Percentiles rank a stretch among this genome's conserved stretches.
These are phyloP conservation scores for Zingel zingel DNA, from an alignment of 2,113 vertebrate species.

Conservation along the genomic window DNA sequence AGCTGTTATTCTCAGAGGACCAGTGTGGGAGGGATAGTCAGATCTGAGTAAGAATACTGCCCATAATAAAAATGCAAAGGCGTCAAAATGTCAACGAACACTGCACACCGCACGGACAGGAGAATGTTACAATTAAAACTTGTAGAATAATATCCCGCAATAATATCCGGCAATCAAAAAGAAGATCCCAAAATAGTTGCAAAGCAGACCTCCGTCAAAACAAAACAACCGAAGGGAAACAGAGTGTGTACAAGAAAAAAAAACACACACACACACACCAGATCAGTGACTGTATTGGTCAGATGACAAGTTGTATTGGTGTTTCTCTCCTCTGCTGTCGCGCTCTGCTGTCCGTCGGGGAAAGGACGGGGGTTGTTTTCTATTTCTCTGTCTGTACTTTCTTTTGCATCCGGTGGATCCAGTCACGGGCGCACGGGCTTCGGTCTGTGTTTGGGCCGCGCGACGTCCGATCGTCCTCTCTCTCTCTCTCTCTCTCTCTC, in stretches of 20 bases:
- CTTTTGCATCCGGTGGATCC: conserved; percentile 74
- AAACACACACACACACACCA: conserved; percentile 2
- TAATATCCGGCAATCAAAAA: conserved; percentile 19
- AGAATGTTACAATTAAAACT: conserved; percentile 50
- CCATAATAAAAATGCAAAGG: conserved; percentile 51
- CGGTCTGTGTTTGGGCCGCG: conserved; percentile 74
- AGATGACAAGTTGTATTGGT: conserved; percentile 81
- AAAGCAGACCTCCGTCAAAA: conserved; percentile 48
- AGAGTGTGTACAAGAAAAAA: conserved; percentile 32
- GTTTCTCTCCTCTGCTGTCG: conserved; percentile 73
- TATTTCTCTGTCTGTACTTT: conserved; percentile 75
- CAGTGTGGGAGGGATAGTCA: conserved; percentile 62
- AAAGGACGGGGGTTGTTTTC: conserved; percentile 65
- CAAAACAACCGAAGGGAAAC: conserved; percentile 50
- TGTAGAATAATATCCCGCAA: conserved; percentile 40
- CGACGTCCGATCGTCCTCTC: conserved; percentile 59
- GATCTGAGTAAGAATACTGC: conserved; percentile 55
- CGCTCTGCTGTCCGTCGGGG: conserved; percentile 67
- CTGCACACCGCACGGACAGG: conserved; percentile 1
- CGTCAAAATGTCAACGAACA: conserved; percentile 28
- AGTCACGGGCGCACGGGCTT: conserved; percentile 80
- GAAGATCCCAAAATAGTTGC: conserved; percentile 17
- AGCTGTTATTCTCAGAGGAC: conserved; percentile 48
- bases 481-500: conserved; percentile 40
- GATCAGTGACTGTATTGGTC: conserved; percentile 69